Conservation (phyloP, 1,140 invertebrate species). For the Heterodera carotae region DNA sequence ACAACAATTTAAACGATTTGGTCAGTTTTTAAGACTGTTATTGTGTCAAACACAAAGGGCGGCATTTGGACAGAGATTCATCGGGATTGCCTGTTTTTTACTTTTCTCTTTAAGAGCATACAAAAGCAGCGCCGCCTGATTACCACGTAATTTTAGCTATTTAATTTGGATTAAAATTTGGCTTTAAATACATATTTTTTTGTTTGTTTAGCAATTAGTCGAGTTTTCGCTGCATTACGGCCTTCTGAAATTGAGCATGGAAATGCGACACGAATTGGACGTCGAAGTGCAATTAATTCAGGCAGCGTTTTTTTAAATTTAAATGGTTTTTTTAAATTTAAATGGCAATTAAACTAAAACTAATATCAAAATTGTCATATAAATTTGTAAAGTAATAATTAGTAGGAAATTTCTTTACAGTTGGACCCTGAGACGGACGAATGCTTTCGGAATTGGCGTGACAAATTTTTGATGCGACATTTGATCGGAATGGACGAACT, state of each 20-base stretch:
- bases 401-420: constrained; percentile 41
- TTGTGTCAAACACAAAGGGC: no score
- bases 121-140: constrained; percentile 6
- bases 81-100: no score
- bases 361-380: no score
- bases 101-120: not conserved
- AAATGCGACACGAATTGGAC: constrained; percentile 56
- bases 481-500: constrained; percentile 41
- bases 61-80: no score
- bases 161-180: constrained; percentile 4
- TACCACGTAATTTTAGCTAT: constrained; percentile 20
- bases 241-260: constrained; percentile 83
- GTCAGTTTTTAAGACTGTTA: no score
- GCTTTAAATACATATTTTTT: not conserved
- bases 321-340: not conserved
- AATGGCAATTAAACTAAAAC: not conserved
- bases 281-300: constrained; percentile 43
- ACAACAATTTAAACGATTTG: constrained; percentile 11
- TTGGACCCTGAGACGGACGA: constrained; percentile 40
- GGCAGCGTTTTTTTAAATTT: constrained; percentile 28
- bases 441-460: constrained; percentile 47
- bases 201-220: constrained; percentile 78
- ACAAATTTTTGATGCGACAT: constrained; percentile 45
- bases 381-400: no score
- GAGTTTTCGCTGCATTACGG: constrained; percentile 97